A percentile compares a stretch with the other conserved stretches of the same genome.
Evolutionary conservation across 2,797 vertebrate genomes (phyloP).

Genomic region (Rhynchonycteris naso): DNA sequence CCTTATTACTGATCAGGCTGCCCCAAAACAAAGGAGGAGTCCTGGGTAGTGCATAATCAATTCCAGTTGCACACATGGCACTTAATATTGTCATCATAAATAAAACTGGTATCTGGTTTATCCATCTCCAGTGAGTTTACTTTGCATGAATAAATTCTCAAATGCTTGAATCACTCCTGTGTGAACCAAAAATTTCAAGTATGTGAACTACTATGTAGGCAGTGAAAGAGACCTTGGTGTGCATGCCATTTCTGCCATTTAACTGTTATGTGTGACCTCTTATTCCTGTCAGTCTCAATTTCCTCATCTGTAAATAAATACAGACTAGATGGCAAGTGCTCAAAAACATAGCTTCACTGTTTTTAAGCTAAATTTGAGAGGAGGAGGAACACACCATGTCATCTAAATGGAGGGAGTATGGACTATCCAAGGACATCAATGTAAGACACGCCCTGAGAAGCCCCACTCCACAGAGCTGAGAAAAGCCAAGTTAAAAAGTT

Average conservation of each 20-base stretch:
- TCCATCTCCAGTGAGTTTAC: conserved; percentile 40
- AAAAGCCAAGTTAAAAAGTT: background rate
- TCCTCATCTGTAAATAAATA: conserved; percentile 29
- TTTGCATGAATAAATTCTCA: conserved; percentile 39
- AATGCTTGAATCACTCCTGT: background rate
- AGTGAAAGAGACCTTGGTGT: background rate
- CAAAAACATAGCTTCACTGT: conserved; percentile 23
- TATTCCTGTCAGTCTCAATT: conserved; percentile 15
- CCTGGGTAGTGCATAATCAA: conserved; percentile 46
- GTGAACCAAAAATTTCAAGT: background rate
- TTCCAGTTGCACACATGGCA: background rate
- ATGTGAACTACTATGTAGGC: background rate
- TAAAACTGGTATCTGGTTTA: conserved; percentile 40
- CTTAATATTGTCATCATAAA: background rate
- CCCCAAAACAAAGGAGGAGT: conserved; percentile 46
- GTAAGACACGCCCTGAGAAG: background rate
- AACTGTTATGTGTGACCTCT: background rate
- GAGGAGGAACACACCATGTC: background rate
- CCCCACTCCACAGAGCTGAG: background rate
- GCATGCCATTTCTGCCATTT: background rate
- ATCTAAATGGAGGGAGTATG: background rate
- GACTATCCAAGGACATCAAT: background rate
- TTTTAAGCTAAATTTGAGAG: conserved; percentile 27
- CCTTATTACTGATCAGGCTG: conserved; percentile 44
- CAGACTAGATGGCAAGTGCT: background rate